Evolutionary conservation across 2,797 vertebrate species (phyloP), one percentile per base, ranked within the genome.

Genomic region (Micromesistius poutassou): DNA sequence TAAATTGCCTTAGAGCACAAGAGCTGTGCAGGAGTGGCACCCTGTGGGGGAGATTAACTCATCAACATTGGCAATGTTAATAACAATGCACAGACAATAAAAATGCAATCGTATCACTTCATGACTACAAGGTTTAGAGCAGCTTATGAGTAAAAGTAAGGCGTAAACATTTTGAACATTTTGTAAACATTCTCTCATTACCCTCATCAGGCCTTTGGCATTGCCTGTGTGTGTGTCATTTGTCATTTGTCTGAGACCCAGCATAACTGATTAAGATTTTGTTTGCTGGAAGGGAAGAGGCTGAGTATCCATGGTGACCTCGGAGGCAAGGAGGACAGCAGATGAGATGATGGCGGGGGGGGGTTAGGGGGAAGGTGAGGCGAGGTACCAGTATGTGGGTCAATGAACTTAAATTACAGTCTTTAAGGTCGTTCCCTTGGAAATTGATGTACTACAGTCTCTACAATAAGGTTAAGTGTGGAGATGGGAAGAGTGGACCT

Each of bases 221-320:
- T 76, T 79, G 71, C 35, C 14, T 66, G 50, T 72, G 40, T 33
- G 30, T 55, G 74, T 14, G 78, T 72, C 71, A 80, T 30, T 74
- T 14, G 78, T 72, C 71, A 80, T 30, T 74, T 75, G 80, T 50
- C 76, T 28, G 33, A 10, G 40, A n/a, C 16, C 72, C 35, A 40
- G 72, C 33, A 25, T 76, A 83, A 81, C 83, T 90, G 87, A 92
- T 90, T 92, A 82, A 85, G 87, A 91, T 91, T 90, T 84, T 87
- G 79, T 83, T 87, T 66, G 71, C 79, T 91, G 89, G 81, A 85
- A 72, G 66, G 84, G 83, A 81, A 87, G 88, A 86, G 87, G 87
- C 90, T 91, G 91, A 92, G 89, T 93, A 89, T 91, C 90, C 88
- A 91, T 92, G 87, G 87, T 30, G 89, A 92, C 91, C 88, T 87